Evolutionary conservation across 2,113 vertebrate species (phyloP).

Genomic region (Alexandromys fortis): DNA sequence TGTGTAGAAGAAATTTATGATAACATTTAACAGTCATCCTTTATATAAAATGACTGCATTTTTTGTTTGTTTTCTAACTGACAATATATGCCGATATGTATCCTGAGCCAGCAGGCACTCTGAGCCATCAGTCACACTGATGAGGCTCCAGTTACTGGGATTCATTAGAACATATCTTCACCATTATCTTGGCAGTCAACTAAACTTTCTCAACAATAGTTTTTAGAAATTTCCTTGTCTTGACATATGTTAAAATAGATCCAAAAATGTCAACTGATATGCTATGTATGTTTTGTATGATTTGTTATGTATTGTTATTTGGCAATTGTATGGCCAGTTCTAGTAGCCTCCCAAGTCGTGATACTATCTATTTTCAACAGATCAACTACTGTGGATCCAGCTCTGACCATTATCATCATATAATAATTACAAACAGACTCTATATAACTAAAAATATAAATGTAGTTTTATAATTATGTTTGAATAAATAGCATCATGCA

Average conservation of each 20-base stretch:
- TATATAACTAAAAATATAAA: not conserved
- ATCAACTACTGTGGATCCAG: not conserved
- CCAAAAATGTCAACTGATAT: not conserved
- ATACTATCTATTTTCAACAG: not conserved
- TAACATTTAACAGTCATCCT: not conserved
- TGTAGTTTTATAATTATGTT: not conserved
- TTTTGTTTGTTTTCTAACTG: not conserved
- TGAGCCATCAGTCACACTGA: not conserved
- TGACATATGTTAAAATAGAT: not conserved
- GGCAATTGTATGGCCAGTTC: not conserved
- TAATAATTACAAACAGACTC: not conserved
- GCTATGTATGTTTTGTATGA: too few relatives aligned
- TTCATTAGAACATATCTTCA: not conserved
- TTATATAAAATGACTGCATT: not conserved
- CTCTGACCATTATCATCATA: not conserved
- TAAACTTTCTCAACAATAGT: not conserved
- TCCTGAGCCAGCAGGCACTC: not conserved
- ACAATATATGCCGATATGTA: not conserved
- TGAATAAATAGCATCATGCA: not conserved
- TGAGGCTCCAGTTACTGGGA: not conserved
- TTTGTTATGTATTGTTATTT: too few relatives aligned
- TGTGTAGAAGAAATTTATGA: not conserved
- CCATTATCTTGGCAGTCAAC: not conserved
- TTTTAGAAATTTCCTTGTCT: not conserved
- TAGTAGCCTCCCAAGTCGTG: not conserved